These are phyloP conservation scores for Eurosta solidaginis DNA, from an alignment of 1,140 invertebrate species.

Conservation along the genomic window DNA sequence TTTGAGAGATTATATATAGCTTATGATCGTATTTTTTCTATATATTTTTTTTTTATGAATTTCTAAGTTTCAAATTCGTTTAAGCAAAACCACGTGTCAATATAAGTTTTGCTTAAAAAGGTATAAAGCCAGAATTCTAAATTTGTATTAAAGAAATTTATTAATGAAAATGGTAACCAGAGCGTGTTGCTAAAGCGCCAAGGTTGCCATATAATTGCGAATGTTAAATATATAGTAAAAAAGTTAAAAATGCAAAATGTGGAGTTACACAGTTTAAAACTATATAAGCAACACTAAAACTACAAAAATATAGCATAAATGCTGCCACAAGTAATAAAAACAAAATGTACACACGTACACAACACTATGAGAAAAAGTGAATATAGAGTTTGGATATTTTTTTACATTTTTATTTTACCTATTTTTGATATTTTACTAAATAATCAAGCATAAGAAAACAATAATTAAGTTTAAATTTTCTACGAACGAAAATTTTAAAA, in stretches of 20 bases:
- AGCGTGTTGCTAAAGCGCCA: not conserved
- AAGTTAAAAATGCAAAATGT: conserved; percentile 16
- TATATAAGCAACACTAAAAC: conserved; percentile 19
- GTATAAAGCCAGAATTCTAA: conserved; percentile 32
- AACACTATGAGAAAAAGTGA: not conserved
- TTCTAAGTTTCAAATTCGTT: conserved; percentile 13
- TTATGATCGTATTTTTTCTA: conserved; percentile 25
- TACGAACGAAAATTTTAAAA: not conserved
- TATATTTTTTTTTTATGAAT: not conserved
- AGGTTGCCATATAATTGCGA: not conserved
- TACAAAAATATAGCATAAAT: conserved; percentile 41
- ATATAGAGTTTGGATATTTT: conserved; percentile 11
- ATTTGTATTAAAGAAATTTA: conserved; percentile 32
- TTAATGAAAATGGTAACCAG: not conserved
- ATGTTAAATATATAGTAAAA: not conserved
- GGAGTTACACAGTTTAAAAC: not conserved
- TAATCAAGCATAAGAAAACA: not conserved
- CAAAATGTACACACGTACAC: not conserved
- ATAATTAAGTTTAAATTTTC: conserved; percentile 13
- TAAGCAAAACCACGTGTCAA: conserved; percentile 13
- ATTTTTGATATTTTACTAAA: not conserved
- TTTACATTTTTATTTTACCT: too few species aligned
- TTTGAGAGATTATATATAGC: conserved; percentile 13
- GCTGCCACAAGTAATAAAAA: conserved; percentile 21
- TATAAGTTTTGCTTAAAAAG: conserved; percentile 29